phyloP scores from a whole-genome alignment of 2,888 invertebrate genomes.

The Invenusta paracnida region DNA sequence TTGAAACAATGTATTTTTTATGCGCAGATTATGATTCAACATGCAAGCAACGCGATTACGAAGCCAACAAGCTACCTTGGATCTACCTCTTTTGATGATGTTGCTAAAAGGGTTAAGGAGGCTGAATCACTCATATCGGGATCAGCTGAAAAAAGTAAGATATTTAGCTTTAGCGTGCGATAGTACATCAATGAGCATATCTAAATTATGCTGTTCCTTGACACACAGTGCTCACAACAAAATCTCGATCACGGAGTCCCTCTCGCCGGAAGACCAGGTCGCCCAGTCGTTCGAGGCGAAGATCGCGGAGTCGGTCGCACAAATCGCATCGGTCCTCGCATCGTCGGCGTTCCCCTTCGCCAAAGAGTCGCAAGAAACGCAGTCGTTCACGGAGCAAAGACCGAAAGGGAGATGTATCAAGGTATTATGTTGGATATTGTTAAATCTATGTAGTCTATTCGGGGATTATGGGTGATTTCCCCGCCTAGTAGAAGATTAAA shows the following conservation, averaged over 20 bases:
- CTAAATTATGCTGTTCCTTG: background rate
- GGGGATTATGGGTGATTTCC: background rate
- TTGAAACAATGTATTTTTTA: conserved; percentile 41
- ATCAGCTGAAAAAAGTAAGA: conserved; percentile 67
- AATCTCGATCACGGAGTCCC: conserved; percentile 49
- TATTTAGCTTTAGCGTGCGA: background rate
- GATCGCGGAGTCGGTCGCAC: background rate
- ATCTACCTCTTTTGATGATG: conserved; percentile 74
- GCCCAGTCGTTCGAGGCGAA: conserved; percentile 38
- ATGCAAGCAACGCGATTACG: conserved; percentile 70
- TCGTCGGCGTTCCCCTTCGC: background rate
- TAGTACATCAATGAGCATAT: background rate
- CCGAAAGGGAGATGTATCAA: background rate
- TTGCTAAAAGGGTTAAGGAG: conserved; percentile 79
- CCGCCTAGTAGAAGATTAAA: background rate
- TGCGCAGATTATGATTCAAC: background rate
- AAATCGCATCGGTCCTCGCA: background rate
- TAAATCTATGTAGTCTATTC: background rate
- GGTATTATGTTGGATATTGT: too few relatives aligned
- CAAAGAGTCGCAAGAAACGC: background rate
- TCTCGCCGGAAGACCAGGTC: conserved; percentile 48
- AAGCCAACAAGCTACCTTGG: conserved; percentile 86
- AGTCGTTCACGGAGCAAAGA: background rate
- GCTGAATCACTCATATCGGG: conserved; percentile 89
- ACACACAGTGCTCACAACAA: conserved; percentile 62